Evolutionary conservation across 2,113 vertebrate species (phyloP), one percentile per base, ranked within the genome.

Genomic region (Crypturellus undulatus): DNA sequence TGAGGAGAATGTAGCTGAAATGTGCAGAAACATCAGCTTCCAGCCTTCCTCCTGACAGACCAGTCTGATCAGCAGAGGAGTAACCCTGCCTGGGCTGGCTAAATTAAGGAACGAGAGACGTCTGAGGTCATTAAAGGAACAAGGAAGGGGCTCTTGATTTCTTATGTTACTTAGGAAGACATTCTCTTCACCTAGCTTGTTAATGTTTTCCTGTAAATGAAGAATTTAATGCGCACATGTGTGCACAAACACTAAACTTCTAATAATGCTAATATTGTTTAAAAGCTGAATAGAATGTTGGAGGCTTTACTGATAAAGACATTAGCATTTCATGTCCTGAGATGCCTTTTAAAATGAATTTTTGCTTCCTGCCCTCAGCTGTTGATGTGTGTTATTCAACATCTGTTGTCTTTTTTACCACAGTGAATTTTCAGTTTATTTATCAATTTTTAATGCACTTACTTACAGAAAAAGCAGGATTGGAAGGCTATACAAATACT

Each of bases 401-500:
- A 79, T 88, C 79, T 94, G 76, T 90, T 92, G 38, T 71, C 64
- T 90, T 85, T 54, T 58, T 96, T 90, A 90, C 87, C 54, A 79
- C 65, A 79, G 28, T 83, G 59, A 91, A 60, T 85, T 93, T 84
- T 77, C 63, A 77, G 24, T 67, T 92, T 77, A 56, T 64, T 24
- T 76, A 69, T 85, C 0, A 21, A 64, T 59, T 90, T 94, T 85
- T n/a, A 70, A 30, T 78, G 26, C n/a, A 69, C 28, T 79, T 94
- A 69, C 28, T 79, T 94, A 52, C 28, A 12, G 58, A 54, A 82
- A 28, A 19, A 84, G 9, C 5, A 84, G 36, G 34, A 72, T 63
- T 62, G 13, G 88, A 92, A 72, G 6, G 2, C 42, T 81, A 13
- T 82, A 59, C 8, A 79, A 82, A 71, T 76, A 59, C 20, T 84